Evolutionary conservation across 2,797 vertebrate species (phyloP), one percentile per base, ranked within the genome.

Genomic region (Syncerus caffer): DNA sequence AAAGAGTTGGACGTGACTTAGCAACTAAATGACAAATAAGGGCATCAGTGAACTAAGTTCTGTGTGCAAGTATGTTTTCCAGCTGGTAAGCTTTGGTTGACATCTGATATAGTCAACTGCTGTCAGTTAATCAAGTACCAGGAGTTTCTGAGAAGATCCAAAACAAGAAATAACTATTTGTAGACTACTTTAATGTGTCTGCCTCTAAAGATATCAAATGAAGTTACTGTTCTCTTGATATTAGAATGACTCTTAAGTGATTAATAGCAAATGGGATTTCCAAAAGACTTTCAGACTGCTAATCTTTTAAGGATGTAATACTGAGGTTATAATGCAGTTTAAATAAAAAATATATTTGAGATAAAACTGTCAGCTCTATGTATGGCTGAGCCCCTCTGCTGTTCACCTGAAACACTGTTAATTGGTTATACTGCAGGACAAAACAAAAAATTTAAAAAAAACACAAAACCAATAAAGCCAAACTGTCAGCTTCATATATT

Each of bases 91-190:
- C 74, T 90, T 45, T 76, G 50, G 38, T 53, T 88, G 62, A 64
- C 31, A 93, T n/a, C 25, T 86, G 51, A 95, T 47, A 93, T 21
- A 13, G 80, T 85, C 55, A 90, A 93, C 2, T 71, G n/a, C 23
- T 93, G 42, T 92, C 88, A 82, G 47, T 91, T 27, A 88, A 92
- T 93, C 31, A 92, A 92, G 57, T 64, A 14, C 9, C 9, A 80
- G 34, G 82, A 83, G 53, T 85, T 95, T 88, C 87, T 86, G 27
- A 96, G 29, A 87, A 74, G 62, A 97, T 23, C 10, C 31, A n/a
- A 90, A 93, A 85, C 84, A 95, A 92, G 11, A 97, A 90, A 51
- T 84, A 96, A 88, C 62, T 91, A 90, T 93, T 50, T 94, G 27
- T 85, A 34, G 11, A 82, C 21, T 80, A 95, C 21, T 95, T 94